Conservation (phyloP, 2,888 invertebrate genomes). For the Acronicta alni region DNA sequence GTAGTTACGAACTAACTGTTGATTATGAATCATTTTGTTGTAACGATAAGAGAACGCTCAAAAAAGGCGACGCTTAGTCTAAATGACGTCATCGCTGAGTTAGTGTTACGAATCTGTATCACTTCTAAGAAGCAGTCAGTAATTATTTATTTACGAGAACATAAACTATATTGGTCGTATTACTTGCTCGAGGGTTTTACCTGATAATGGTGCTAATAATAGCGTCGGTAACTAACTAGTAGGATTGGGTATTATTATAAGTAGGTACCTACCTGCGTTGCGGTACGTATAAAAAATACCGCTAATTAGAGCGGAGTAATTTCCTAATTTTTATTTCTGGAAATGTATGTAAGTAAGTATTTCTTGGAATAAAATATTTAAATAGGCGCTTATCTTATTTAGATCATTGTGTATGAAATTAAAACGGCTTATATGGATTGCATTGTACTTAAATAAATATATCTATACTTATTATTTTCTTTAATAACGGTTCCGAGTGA, state of each 20-base stretch:
- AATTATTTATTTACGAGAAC: slow-evolving; percentile 53
- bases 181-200: slow-evolving; percentile 42
- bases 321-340: too few species aligned
- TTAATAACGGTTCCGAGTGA: too few species aligned
- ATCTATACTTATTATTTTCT: too few species aligned
- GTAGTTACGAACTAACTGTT: neutral
- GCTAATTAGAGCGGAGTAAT: too few species aligned
- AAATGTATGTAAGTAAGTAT: too few species aligned
- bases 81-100: slow-evolving; percentile 20
- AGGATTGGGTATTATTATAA: neutral
- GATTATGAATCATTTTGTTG: slow-evolving; percentile 11
- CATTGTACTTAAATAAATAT: too few species aligned
- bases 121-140: slow-evolving; percentile 54
- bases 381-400: too few species aligned
- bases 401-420: too few species aligned
- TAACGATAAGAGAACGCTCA: slow-evolving; percentile 2
- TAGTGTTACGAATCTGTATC: slow-evolving; percentile 38
- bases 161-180: slow-evolving; percentile 46
- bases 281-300: too few species aligned
- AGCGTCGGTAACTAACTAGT: slow-evolving; percentile 24
- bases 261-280: too few species aligned
- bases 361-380: too few species aligned
- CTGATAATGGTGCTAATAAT: slow-evolving; percentile 24
- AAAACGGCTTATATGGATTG: too few species aligned
- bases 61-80: slow-evolving; percentile 11